Evolutionary conservation across 1,140 invertebrate species (phyloP).

Genomic region (Aricia agestis): DNA sequence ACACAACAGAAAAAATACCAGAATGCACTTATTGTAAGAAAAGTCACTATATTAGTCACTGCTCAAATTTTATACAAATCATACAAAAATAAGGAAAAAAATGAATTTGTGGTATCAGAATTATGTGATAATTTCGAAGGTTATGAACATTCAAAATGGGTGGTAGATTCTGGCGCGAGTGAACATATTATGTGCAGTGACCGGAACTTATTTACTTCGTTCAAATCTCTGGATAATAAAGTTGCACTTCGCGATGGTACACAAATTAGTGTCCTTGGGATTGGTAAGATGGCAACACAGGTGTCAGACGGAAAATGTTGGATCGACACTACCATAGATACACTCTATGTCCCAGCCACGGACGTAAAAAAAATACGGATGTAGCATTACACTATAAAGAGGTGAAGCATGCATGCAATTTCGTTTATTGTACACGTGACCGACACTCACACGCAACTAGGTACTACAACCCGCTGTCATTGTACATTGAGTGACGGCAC

Average conservation of each 20-base stretch:
- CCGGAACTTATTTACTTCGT: no score
- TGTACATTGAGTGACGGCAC: no score
- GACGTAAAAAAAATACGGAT: no score
- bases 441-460: no score
- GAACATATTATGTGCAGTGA: slow-evolving; percentile 19
- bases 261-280: not conserved
- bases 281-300: slow-evolving; percentile 25
- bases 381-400: no score
- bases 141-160: not conserved
- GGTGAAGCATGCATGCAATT: no score
- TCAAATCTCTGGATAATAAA: no score
- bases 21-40: slow-evolving; percentile 1
- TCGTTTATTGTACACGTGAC: no score
- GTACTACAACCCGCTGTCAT: no score
- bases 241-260: no score
- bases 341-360: slow-evolving; percentile 50
- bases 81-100: not conserved
- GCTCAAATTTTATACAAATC: slow-evolving; percentile 4
- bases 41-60: slow-evolving; percentile 5
- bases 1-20: not conserved
- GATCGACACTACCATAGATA: slow-evolving; percentile 33
- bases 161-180: slow-evolving; percentile 6
- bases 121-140: not conserved
- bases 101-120: not conserved
- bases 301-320: slow-evolving; percentile 11